Conservation (phyloP, 2,113 vertebrate species). For the Mola mola region DNA sequence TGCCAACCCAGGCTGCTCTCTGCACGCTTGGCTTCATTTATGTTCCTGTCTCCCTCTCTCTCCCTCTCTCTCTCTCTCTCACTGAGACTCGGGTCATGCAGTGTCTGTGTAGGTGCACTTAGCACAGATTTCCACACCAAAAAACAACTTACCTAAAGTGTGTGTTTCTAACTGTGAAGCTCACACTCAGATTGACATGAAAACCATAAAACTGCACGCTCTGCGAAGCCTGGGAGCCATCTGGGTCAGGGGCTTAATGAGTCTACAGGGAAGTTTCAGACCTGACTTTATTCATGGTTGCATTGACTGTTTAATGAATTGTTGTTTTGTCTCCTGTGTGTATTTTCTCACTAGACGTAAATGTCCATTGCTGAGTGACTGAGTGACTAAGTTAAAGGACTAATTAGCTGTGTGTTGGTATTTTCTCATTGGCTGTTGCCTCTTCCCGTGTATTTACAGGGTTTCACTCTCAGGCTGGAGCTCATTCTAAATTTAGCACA, state of each 20-base stretch:
- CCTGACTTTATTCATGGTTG: conserved; percentile 37
- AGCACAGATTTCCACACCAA: conserved; percentile 24
- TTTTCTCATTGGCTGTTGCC: no score
- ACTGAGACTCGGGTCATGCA: conserved; percentile 32
- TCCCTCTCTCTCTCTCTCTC: conserved; percentile 26
- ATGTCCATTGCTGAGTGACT: no score
- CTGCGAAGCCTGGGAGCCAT: conserved; percentile 26
- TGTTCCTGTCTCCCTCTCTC: conserved; percentile 35
- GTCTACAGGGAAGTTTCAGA: conserved; percentile 35
- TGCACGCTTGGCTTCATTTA: conserved; percentile 46
- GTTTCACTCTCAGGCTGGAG: no score
- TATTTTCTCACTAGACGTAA: no score
- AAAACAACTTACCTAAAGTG: conserved; percentile 33
- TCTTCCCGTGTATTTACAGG: no score
- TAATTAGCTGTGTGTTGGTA: no score
- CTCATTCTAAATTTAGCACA: no score
- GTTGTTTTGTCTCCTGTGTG: no score
- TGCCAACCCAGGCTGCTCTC: conserved; percentile 43
- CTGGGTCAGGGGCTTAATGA: conserved; percentile 48
- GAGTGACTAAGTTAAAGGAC: no score
- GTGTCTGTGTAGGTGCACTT: conserved; percentile 15
- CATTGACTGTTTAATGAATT: conserved; percentile 55
- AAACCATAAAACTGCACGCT: conserved; percentile 28
- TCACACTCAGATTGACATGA: conserved; percentile 23
- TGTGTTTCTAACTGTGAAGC: not conserved